Evolutionary conservation across 2,797 vertebrate genomes (phyloP).

Genomic region (Pelochelys cantorii): DNA sequence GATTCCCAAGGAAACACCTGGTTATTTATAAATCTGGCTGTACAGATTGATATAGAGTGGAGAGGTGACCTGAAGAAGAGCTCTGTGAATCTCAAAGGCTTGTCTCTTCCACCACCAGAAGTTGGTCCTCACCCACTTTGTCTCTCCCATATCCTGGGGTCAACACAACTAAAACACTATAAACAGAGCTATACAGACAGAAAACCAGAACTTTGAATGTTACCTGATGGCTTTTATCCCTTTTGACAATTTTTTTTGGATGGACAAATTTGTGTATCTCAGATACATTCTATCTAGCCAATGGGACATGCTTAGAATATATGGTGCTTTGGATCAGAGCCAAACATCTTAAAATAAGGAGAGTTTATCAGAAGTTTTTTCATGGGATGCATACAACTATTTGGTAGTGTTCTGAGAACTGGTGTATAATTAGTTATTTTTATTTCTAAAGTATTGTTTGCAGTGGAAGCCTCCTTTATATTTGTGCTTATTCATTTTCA

Average conservation of each 20-base stretch:
- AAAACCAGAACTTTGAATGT: not conserved
- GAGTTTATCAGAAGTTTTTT: not conserved
- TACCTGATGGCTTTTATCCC: not conserved
- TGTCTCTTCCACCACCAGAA: not conserved
- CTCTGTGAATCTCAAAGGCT: not conserved
- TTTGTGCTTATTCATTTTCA: not conserved
- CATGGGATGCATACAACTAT: not conserved
- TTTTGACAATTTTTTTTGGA: not conserved
- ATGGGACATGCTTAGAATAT: not conserved
- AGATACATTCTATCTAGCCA: not conserved
- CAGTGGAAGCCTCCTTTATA: not conserved
- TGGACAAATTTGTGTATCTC: rapidly evolving
- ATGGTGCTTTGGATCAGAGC: not conserved
- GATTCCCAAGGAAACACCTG: not conserved
- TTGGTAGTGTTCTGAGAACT: not conserved
- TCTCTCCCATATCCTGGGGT: not conserved
- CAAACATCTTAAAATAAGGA: not conserved
- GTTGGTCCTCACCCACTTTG: not conserved
- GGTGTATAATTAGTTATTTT: not conserved
- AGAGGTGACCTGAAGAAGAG: not conserved
- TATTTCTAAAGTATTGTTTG: rapidly evolving
- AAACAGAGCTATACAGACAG: not conserved
- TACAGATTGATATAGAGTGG: not conserved
- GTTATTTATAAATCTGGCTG: not conserved
- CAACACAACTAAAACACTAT: not conserved